Base-by-base conservation (phyloP, 2,113 vertebrate genomes). In the Nicator chloris region DNA sequence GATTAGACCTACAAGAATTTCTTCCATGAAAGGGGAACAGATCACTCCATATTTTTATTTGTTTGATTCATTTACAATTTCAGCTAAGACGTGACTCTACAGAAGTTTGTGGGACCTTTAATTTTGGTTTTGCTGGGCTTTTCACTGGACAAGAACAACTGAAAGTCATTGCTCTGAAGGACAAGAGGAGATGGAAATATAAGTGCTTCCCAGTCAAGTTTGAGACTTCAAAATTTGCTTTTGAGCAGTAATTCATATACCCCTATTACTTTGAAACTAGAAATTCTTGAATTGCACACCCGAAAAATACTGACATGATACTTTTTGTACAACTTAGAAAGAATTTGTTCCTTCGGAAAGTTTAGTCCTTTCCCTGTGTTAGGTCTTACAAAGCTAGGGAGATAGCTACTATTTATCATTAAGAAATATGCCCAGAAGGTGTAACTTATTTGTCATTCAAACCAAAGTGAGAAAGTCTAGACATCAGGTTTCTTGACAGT, bases 401-500 rank as follows among this genome's bases (percentile, higher is more conserved):
- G 15, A 49, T 65, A 82, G 19, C 56, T 86, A 56, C 17, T 77
- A 56, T 86, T 86, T 84, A 87, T 30, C 60, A 75, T 81, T 88
- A 86, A 72, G 37, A 75, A 75, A 75, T 76, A 78, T 17, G 73
- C 30, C 28, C 47, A 91, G 63, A 68, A 71, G n/a, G 39, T 80
- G 20, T 24, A 93, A 61, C 35, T 47, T 75, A 79, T 56, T 91
- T 88, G 63, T 95, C 78, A 91, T 86, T 95, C 66, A 88, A 92
- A 79, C 40, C 19, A 69, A 92, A 95, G 61, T 77, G 21, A 91
- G 65, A 73, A 97, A 94, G 28, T 85, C 86, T 89, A 89, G 90
- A 84, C 78, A 92, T 80, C 30, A 40, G 39, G 16, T 83, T 92
- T 86, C 59, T 78, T 95, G 91, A 83, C 66, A 97, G 57, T 10